Evolutionary conservation across 1,140 invertebrate species (phyloP).

Genomic region (Hestina assimilis): DNA sequence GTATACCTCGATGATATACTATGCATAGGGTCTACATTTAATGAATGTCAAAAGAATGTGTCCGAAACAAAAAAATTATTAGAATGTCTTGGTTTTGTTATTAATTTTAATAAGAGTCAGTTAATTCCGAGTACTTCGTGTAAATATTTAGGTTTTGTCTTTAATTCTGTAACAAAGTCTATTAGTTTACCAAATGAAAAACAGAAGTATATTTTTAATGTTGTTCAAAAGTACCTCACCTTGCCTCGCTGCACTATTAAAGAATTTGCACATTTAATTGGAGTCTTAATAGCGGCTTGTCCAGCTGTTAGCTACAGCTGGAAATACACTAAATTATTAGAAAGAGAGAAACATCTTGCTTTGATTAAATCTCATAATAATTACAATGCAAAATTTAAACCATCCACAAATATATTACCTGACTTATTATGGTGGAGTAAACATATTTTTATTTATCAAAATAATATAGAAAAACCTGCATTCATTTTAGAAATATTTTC

Average conservation of each 20-base stretch:
- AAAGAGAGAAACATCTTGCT: too few relatives aligned
- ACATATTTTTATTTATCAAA: too few relatives aligned
- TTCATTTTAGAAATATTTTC: too few relatives aligned
- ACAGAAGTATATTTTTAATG: background rate
- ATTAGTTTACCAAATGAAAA: slow-evolving; percentile 3
- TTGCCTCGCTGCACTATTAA: background rate
- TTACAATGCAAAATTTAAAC: too few relatives aligned
- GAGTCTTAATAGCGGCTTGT: too few relatives aligned
- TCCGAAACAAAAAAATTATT: slow-evolving; percentile 11
- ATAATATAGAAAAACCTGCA: too few relatives aligned
- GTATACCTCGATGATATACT: background rate
- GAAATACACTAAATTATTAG: too few relatives aligned
- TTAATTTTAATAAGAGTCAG: slow-evolving; percentile 30
- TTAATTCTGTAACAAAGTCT: slow-evolving; percentile 18
- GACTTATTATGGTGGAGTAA: too few relatives aligned
- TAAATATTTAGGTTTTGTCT: slow-evolving; percentile 29
- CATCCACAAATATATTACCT: too few relatives aligned
- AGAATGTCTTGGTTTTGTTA: slow-evolving; percentile 24
- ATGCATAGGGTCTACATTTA: background rate
- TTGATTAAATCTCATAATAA: too few relatives aligned
- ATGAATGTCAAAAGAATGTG: slow-evolving; percentile 11
- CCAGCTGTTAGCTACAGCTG: too few relatives aligned
- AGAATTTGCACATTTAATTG: too few relatives aligned
- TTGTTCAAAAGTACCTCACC: background rate
- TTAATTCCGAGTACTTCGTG: slow-evolving; percentile 18